These are phyloP conservation scores for Podabrus alpinus DNA, from an alignment of 2,888 invertebrate species.

Conservation along the genomic window DNA sequence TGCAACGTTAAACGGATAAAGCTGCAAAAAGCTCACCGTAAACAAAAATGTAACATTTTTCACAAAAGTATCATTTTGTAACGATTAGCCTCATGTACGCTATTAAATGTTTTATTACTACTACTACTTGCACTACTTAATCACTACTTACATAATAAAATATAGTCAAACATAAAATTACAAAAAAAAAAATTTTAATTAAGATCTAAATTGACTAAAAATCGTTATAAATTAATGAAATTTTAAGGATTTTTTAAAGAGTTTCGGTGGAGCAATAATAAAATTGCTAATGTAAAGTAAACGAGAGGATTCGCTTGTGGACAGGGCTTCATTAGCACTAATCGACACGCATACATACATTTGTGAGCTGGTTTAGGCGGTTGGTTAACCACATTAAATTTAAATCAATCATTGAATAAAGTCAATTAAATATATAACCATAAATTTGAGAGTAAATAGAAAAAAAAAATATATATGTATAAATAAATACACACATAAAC, in stretches of 20 bases:
- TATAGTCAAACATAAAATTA: too few relatives aligned
- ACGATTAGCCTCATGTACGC: too few relatives aligned
- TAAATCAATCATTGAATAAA: background rate
- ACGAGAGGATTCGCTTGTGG: background rate
- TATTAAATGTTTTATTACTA: background rate
- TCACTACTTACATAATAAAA: too few relatives aligned
- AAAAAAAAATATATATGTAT: slow-evolving; percentile 9
- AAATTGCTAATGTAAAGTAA: background rate
- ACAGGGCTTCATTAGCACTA: background rate
- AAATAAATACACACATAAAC: slow-evolving; percentile 9
- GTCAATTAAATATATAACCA: background rate
- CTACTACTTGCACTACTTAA: too few relatives aligned
- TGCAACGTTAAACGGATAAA: background rate
- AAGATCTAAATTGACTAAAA: background rate
- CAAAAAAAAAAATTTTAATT: background rate
- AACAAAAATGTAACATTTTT: background rate
- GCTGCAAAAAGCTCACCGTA: background rate
- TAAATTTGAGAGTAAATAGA: background rate
- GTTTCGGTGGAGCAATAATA: background rate
- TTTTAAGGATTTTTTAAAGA: background rate
- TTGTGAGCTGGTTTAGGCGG: background rate
- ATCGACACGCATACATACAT: background rate
- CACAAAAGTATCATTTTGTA: background rate
- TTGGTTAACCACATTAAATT: background rate
- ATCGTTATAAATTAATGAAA: background rate